Conservation (phyloP, 1,140 invertebrate species). For the Drosophila guanche region DNA sequence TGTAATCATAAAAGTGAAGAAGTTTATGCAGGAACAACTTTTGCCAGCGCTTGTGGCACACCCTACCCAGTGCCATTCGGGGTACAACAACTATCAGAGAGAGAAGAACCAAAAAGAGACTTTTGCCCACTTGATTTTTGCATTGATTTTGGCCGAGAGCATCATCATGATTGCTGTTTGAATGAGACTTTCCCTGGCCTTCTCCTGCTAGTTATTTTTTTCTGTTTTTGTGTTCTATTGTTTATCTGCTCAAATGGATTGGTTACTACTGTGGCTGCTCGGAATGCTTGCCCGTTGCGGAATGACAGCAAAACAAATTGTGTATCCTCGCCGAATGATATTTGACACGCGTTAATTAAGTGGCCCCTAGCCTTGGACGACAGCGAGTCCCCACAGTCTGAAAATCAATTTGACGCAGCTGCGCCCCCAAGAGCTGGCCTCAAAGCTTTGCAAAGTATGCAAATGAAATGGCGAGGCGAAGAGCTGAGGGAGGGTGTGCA, state of each 20-base stretch:
- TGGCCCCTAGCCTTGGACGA: conserved; percentile 34
- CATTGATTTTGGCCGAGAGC: neutral
- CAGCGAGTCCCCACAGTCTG: conserved; percentile 4
- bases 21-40: conserved; percentile 49
- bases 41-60: conserved; percentile 20
- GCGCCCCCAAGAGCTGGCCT: neutral
- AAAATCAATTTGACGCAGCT: conserved; percentile 52
- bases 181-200: neutral
- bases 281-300: neutral
- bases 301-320: conserved; percentile 44
- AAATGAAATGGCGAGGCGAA: conserved; percentile 66
- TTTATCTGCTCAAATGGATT: conserved; percentile 29
- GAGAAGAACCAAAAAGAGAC: neutral
- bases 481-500: neutral
- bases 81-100: neutral
- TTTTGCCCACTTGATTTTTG: neutral
- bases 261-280: conserved; percentile 6
- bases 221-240: conserved; percentile 13
- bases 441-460: conserved; percentile 46
- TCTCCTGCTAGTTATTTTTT: neutral
- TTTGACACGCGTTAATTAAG: conserved; percentile 74
- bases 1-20: conserved; percentile 60
- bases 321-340: conserved; percentile 47
- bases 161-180: neutral
- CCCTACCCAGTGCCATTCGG: neutral